Conservation (phyloP, 2,113 vertebrate species). For the Phylloscopus whistleri region DNA sequence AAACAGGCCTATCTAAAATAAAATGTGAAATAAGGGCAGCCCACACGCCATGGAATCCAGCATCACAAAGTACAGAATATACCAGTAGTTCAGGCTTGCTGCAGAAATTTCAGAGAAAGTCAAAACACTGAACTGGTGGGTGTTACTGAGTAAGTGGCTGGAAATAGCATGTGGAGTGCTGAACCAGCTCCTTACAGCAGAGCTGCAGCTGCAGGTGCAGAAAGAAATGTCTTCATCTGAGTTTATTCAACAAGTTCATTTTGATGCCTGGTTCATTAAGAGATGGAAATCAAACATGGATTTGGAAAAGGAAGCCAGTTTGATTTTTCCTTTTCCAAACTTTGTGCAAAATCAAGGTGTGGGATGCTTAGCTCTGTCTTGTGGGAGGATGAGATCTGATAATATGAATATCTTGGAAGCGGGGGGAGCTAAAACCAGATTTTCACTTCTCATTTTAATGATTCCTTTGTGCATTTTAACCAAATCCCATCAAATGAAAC, state of each 20-base stretch:
- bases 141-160: neutral
- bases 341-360: neutral
- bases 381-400: conserved; percentile 7
- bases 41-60: neutral
- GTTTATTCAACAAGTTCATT: conserved; percentile 40
- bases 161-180: conserved; percentile 4
- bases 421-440: neutral
- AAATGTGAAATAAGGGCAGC: conserved; percentile 22
- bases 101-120: conserved; percentile 46
- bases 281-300: neutral
- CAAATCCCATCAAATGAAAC: neutral
- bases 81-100: conserved; percentile 2
- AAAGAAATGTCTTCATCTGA: conserved; percentile 12
- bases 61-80: neutral
- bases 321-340: neutral
- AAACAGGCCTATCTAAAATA: neutral
- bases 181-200: conserved; percentile 10
- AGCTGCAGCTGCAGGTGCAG: conserved; percentile 35
- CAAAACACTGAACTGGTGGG: conserved; percentile 26
- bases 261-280: neutral
- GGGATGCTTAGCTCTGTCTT: neutral
- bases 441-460: neutral
- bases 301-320: neutral
- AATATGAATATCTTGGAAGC: neutral
- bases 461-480: neutral